A percentile compares a stretch with the other conserved stretches of the same genome.
These are phyloP conservation scores for Caradrina kadenii DNA, from an alignment of 2,888 invertebrate species.

Conservation along the genomic window DNA sequence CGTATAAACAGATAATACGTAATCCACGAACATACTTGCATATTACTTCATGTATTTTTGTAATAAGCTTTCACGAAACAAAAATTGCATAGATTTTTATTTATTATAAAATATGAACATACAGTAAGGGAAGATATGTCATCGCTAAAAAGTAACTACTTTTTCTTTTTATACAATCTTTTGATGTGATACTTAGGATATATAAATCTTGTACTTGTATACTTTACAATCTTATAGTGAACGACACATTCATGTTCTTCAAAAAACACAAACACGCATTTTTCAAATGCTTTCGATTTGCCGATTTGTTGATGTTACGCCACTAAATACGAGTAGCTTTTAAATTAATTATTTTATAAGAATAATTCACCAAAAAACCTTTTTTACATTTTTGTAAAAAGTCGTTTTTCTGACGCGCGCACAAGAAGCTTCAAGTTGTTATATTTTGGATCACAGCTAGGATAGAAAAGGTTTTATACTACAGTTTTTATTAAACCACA, in stretches of 20 bases:
- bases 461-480: neutral
- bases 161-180: neutral
- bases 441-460: neutral
- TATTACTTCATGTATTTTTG: neutral
- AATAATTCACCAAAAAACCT: neutral
- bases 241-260: neutral
- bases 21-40: too few relatives aligned
- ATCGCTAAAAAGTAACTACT: neutral
- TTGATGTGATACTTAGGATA: neutral
- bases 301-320: neutral
- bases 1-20: too few relatives aligned
- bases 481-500: conserved; percentile 9
- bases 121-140: neutral
- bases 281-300: neutral
- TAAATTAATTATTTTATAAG: neutral
- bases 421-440: neutral
- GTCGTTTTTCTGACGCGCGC: neutral
- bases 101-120: neutral
- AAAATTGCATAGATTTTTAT: neutral
- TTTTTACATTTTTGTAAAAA: neutral
- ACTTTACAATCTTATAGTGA: neutral
- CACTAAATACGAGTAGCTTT: neutral
- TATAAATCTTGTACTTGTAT: neutral
- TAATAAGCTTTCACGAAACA: neutral
- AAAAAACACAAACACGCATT: neutral